Base-by-base conservation (phyloP, 2,888 invertebrate species). In the Amphipyra berbera region DNA sequence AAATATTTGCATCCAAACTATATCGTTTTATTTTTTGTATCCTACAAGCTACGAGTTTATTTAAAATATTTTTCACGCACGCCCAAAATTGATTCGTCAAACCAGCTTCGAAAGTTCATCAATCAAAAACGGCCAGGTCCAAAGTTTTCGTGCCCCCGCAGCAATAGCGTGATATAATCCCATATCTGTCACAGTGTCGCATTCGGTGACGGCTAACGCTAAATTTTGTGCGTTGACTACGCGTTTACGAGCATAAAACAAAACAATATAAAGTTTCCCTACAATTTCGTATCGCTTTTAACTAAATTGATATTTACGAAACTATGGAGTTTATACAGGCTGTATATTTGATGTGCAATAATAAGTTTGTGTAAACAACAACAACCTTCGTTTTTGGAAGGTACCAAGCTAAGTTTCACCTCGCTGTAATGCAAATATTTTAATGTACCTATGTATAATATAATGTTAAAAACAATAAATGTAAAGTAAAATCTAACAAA, bases 121-220 rank as follows among this genome's bases (percentile, higher is more conserved):
- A 57, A 65, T 73, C 58, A 64, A 42, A 15, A 6, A 46, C 42
- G n/a, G 15, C 54, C 8, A 60, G n/a, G 71, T 78, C 42, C 65
- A 8, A n/a, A 74, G 74, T 53, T 46, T 72, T n/a, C 13, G 67
- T 70, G 13, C 46, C 9, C n/a, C 6, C 3, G 0, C 42, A 15
- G n/a, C 8, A 30, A 61, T 91, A 65, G 90, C 92, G 92, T 91
- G 92, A 79, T 76, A 83, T 65, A 54, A 61, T 69, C 82, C 90
- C 88, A 92, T 92, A 91, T 88, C 88, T 88, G 88, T 85, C 86
- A 73, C 68, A 60, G 62, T 83, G 87, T 88, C 88, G 83, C 87
- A 72, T 76, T 65, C 73, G 68, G 76, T 82, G 82, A 81, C 82
- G 82, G 78, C 79, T 72, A 71, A 79, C 83, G 82, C 81, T 82